phyloP scores from a whole-genome alignment of 1,140 invertebrate genomes.

The Heliconius hewitsoni region DNA sequence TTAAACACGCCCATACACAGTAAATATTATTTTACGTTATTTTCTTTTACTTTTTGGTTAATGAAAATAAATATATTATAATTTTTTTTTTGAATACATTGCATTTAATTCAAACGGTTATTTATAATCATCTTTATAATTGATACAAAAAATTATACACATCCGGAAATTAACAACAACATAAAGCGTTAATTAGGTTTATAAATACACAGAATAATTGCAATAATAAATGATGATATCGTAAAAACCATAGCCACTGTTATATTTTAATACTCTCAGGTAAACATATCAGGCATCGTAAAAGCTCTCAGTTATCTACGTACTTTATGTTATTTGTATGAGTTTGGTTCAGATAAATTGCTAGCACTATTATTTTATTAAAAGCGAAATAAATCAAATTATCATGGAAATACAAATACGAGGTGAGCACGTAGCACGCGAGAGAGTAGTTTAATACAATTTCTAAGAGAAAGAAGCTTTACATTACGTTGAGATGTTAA shows the following conservation, averaged over 20 bases:
- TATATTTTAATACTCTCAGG: neutral
- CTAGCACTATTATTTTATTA: conserved; percentile 46
- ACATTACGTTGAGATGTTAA: conserved; percentile 39
- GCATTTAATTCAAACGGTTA: neutral
- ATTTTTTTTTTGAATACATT: neutral
- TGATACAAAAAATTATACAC: neutral
- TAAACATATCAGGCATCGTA: neutral
- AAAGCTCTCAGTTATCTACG: conserved; percentile 8
- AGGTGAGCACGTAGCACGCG: conserved; percentile 57
- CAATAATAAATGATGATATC: conserved; percentile 3
- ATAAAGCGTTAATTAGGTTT: conserved; percentile 7
- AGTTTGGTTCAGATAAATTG: conserved; percentile 26
- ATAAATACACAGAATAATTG: conserved; percentile 12
- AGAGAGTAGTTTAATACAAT: conserved; percentile 53
- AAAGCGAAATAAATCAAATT: conserved; percentile 46
- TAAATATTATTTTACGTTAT: neutral
- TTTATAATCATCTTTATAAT: neutral
- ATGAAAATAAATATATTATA: too few species aligned
- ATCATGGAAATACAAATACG: conserved; percentile 44
- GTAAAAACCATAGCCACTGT: conserved; percentile 10
- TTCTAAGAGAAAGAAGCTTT: conserved; percentile 45
- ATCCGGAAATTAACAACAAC: neutral
- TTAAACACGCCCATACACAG: neutral
- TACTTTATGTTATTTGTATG: conserved; percentile 23
- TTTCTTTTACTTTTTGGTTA: too few species aligned